Conservation (phyloP, 1,140 invertebrate genomes). For the Drosophila parvula region DNA sequence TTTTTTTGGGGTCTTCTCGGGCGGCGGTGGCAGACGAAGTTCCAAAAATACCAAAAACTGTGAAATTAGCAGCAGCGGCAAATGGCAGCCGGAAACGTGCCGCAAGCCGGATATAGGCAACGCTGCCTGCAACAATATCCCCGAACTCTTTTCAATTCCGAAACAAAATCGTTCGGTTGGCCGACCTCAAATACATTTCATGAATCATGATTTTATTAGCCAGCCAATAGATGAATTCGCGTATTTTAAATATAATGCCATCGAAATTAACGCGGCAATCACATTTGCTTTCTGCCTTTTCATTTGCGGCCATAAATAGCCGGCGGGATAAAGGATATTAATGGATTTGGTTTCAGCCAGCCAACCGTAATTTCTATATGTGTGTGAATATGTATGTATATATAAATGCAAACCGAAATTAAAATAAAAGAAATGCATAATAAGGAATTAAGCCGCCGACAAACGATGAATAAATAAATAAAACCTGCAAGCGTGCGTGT, state of each 20-base stretch:
- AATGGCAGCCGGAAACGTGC: slow-evolving; percentile 79
- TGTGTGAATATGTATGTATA: background rate
- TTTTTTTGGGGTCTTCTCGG: slow-evolving; percentile 20
- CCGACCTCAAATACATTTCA: slow-evolving; percentile 40
- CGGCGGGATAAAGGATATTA: slow-evolving; percentile 76
- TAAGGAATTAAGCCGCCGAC: slow-evolving; percentile 41
- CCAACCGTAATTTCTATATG: slow-evolving; percentile 48
- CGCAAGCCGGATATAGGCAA: slow-evolving; percentile 75
- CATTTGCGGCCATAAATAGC: slow-evolving; percentile 53
- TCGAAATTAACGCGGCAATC: slow-evolving; percentile 51
- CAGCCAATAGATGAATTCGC: slow-evolving; percentile 49
- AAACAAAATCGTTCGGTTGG: slow-evolving; percentile 31
- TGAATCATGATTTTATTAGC: slow-evolving; percentile 57
- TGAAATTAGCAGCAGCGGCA: slow-evolving; percentile 65
- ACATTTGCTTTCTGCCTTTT: slow-evolving; percentile 66
- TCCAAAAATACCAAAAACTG: slow-evolving; percentile 58
- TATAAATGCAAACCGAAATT: slow-evolving; percentile 29
- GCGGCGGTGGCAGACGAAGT: slow-evolving; percentile 6
- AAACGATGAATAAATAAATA: slow-evolving; percentile 71
- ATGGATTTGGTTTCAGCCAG: slow-evolving; percentile 64
- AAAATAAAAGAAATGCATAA: slow-evolving; percentile 41
- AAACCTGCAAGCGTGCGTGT: slow-evolving; percentile 46
- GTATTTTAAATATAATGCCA: slow-evolving; percentile 65
- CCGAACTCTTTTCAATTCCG: slow-evolving; percentile 52
- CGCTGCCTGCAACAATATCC: slow-evolving; percentile 52